These are phyloP conservation scores for Sylvilagus floridanus DNA, from an alignment of 2,797 vertebrate genomes.

Conservation along the genomic window DNA sequence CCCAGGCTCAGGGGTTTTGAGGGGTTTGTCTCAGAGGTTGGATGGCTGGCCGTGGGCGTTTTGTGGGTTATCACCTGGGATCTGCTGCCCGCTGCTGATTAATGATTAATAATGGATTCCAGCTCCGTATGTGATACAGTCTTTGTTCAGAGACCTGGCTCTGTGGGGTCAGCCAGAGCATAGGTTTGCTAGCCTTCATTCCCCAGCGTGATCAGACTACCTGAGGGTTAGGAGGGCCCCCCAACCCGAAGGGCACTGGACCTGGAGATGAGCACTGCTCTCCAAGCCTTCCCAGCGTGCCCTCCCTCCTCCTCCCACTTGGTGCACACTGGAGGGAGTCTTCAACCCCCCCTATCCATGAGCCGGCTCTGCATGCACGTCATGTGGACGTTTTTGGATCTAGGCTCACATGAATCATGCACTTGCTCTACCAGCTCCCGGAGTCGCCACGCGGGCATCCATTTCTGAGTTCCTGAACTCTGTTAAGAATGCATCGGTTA, in stretches of 20 bases:
- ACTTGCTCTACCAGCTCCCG: neutral
- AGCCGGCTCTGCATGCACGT: neutral
- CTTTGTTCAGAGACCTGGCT: neutral
- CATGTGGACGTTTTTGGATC: neutral
- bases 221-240: neutral
- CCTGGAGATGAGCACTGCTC: neutral
- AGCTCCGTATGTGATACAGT: neutral
- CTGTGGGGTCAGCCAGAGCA: neutral
- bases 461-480: conserved; percentile 61
- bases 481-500: neutral
- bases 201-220: neutral
- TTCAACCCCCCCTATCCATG: neutral
- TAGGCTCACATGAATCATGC: neutral
- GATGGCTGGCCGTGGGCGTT: conserved; percentile 15
- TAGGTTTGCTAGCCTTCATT: neutral
- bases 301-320: rapidly evolving
- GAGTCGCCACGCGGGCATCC: conserved; percentile 44
- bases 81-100: neutral
- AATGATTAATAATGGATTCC: conserved; percentile 54
- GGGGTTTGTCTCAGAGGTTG: neutral
- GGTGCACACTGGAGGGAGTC: neutral
- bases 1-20: no score
- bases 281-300: neutral
- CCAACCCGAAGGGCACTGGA: neutral
- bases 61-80: neutral